phyloP scores from a whole-genome alignment of 2,113 vertebrate species.

The Caranx ignobilis region DNA sequence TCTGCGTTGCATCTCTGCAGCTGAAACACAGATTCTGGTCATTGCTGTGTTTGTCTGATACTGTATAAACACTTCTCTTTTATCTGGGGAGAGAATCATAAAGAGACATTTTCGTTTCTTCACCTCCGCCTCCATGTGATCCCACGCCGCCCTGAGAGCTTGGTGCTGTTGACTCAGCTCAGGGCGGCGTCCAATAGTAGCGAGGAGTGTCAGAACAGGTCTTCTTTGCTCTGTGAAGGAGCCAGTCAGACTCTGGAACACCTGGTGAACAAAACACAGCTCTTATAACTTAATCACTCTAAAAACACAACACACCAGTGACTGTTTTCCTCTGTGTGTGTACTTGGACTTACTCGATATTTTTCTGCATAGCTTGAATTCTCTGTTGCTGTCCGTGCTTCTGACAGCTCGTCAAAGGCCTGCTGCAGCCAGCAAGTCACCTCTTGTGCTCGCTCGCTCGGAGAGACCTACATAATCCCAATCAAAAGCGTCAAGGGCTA shows the following conservation, averaged over 20 bases:
- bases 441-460: constrained; percentile 43
- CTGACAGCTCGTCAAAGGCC: constrained; percentile 48
- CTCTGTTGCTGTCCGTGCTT: constrained; percentile 23
- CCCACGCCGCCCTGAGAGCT: constrained; percentile 43
- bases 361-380: constrained; percentile 54
- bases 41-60: background rate
- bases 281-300: background rate
- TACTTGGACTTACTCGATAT: constrained; percentile 50
- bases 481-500: background rate
- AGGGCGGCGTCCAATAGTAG: constrained; percentile 31
- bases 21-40: constrained; percentile 29
- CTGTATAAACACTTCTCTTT: background rate
- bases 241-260: constrained; percentile 39
- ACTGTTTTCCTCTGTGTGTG: background rate
- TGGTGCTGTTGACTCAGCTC: constrained; percentile 53
- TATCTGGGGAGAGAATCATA: background rate
- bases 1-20: constrained; percentile 54
- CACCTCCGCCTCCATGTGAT: constrained; percentile 58
- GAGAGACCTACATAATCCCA: constrained; percentile 36
- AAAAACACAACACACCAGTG: background rate
- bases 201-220: constrained; percentile 54
- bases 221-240: constrained; percentile 59
- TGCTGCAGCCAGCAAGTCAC: constrained; percentile 62
- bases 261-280: constrained; percentile 28
- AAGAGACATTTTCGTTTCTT: background rate